These are phyloP conservation scores for Numida meleagris DNA, from an alignment of 2,113 vertebrate species.

Conservation along the genomic window DNA sequence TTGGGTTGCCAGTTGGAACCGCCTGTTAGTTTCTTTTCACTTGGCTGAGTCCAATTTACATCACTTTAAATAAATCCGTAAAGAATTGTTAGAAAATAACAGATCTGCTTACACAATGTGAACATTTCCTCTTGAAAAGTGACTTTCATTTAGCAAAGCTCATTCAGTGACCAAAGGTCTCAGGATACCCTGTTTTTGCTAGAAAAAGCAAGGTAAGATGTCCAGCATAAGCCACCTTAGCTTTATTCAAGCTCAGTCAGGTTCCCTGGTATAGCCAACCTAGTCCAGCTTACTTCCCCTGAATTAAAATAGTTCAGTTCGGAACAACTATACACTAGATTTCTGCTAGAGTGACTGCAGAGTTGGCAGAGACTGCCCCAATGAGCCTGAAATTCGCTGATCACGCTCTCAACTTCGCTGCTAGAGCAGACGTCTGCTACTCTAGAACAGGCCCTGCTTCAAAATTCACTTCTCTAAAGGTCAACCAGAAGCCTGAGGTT, in stretches of 20 bases:
- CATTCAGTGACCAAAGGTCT: background rate
- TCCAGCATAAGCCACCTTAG: background rate
- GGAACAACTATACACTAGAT: background rate
- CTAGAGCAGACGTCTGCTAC: background rate
- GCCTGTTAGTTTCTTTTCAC: slow-evolving; percentile 94
- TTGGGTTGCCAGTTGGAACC: slow-evolving; percentile 97
- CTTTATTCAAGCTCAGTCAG: background rate
- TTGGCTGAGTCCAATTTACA: slow-evolving; percentile 96
- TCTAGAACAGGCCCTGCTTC: background rate
- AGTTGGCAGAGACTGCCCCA: background rate
- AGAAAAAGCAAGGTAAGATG: background rate
- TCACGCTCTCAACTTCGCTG: background rate
- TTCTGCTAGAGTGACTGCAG: background rate
- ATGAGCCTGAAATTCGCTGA: background rate
- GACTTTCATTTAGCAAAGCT: background rate
- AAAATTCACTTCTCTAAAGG: background rate
- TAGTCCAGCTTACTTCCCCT: background rate
- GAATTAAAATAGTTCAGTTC: background rate
- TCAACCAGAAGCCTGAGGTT: fast-evolving
- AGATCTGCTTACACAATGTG: background rate
- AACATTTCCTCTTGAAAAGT: background rate
- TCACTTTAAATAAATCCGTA: slow-evolving; percentile 84
- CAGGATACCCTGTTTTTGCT: background rate
- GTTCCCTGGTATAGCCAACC: background rate
- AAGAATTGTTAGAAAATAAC: slow-evolving; percentile 32